Base-by-base conservation (phyloP, 30 jellyfish, hydroid and myxozoan species). In the Aurelia aurita region DNA sequence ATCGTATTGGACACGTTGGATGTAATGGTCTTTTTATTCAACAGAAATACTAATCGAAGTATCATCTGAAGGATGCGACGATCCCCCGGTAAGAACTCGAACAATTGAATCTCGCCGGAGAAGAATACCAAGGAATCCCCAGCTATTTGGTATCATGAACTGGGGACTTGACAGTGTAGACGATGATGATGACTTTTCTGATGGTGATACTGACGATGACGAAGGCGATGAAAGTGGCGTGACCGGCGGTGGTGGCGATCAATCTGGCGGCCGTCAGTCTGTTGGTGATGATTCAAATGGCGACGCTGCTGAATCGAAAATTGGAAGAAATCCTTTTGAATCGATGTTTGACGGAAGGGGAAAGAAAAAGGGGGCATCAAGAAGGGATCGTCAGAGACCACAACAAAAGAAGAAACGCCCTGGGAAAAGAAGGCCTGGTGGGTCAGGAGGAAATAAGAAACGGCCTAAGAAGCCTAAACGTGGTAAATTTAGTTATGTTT, bases 1-100 rank as follows among this genome's bases (percentile, higher is more conserved):
- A n/a, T n/a, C n/a, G n/a, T n/a, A n/a, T n/a, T n/a, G n/a, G n/a
- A n/a, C n/a, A n/a, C n/a, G n/a, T n/a, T n/a, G n/a, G n/a, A n/a
- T 34, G 46, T 39, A 39, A 39, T 39, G 51, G 15, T 5, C 15
- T 39, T 39, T 39, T 7, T 9, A 39, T 23, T 22, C 72, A 25
- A 34, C 82, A 90, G 97, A 58, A 9, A 75, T 82, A 18, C 54
- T 15, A 9, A 66, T 90, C 27, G 95, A 90, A 53, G 97, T 90
- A 25, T 21, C 59, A 1, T 83, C 97, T 22, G 97, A 90, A 60
- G 97, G 97, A 66, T 90, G 97, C 22, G 89, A 80, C 12, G 97
- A 90, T 57, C 95, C 91, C 14, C 44, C 66, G 29, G 97, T 90
- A 25, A 20, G 80, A 8, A 20, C 57, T 60, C 72, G 95, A 69